Evolutionary conservation across 1,140 invertebrate genomes (phyloP).

Genomic region (Myzus persicae): DNA sequence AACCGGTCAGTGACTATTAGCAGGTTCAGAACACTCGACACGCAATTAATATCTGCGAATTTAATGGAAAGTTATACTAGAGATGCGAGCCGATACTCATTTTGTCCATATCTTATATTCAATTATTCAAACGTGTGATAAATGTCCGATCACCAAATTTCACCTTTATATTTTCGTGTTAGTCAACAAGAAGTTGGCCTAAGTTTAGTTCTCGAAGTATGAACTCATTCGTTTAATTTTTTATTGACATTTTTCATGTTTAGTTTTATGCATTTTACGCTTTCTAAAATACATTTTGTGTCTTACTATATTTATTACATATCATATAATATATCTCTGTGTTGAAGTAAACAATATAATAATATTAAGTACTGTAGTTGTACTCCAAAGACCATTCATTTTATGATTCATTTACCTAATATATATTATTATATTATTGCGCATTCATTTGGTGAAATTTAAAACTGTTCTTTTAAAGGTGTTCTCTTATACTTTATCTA

Average conservation of each 20-base stretch:
- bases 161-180: background rate
- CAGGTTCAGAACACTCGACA: background rate
- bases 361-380: background rate
- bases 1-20: slow-evolving; percentile 24
- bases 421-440: background rate
- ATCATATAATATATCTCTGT: background rate
- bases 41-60: background rate
- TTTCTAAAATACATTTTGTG: slow-evolving; percentile 1
- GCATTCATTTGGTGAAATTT: background rate
- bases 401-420: background rate
- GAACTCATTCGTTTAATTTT: background rate
- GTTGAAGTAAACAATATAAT: background rate
- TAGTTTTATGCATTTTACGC: background rate
- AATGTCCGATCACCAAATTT: background rate
- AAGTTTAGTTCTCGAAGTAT: background rate
- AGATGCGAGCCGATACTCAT: background rate
- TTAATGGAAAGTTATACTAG: slow-evolving; percentile 18
- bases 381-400: background rate
- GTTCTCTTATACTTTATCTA: too few species aligned
- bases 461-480: background rate
- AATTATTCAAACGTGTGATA: background rate
- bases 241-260: background rate
- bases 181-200: background rate
- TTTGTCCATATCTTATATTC: background rate
- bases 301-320: background rate